These are phyloP conservation scores for Dynastes tityus DNA, from an alignment of 2,888 invertebrate species.

Conservation along the genomic window DNA sequence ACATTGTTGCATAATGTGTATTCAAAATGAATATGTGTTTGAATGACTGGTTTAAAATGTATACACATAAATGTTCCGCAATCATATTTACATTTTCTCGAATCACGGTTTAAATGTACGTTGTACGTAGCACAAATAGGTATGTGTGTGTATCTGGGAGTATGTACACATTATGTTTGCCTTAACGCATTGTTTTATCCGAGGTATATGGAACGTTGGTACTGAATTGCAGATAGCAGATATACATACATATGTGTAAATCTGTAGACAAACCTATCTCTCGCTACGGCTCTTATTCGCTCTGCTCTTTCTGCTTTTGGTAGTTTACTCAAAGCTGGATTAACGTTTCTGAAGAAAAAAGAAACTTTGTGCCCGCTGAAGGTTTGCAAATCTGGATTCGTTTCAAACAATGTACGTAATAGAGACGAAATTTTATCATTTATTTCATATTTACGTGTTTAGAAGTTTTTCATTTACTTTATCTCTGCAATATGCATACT, in stretches of 20 bases:
- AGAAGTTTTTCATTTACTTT: neutral
- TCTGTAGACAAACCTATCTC: constrained; percentile 5
- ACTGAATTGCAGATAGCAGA: neutral
- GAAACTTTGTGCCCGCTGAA: neutral
- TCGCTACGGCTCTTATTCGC: neutral
- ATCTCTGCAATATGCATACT: too few species aligned
- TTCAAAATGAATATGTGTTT: too few species aligned
- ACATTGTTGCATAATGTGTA: too few species aligned
- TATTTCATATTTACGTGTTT: neutral
- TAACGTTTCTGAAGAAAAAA: constrained; percentile 1
- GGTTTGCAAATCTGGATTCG: neutral
- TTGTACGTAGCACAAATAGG: neutral
- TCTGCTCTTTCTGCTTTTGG: neutral
- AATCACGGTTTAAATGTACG: neutral
- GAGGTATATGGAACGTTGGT: neutral
- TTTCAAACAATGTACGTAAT: neutral
- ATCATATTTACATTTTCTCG: neutral
- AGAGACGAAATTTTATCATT: neutral
- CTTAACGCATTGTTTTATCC: neutral
- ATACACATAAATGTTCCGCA: neutral
- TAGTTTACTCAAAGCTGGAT: neutral
- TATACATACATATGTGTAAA: neutral
- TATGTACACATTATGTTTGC: neutral
- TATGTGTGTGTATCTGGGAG: neutral
- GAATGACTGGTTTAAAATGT: too few species aligned